Evolutionary conservation across 2,113 vertebrate genomes (phyloP).

Genomic region (Ceyx cyanopectus): DNA sequence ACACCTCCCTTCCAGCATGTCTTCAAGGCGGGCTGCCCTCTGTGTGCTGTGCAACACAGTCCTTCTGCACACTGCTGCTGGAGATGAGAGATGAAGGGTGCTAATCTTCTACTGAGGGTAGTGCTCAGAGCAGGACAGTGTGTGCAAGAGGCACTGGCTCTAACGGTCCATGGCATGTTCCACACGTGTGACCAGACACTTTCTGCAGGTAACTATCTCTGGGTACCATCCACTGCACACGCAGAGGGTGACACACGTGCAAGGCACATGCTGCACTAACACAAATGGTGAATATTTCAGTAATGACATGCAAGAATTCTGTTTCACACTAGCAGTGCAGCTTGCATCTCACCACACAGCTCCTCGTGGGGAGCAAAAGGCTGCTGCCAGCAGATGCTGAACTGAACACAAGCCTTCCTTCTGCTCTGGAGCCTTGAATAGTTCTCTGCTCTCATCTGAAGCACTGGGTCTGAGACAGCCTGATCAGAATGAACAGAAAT

Average conservation of each 20-base stretch:
- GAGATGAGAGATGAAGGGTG: background rate
- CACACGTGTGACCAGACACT: background rate
- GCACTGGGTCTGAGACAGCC: background rate
- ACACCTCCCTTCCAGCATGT: background rate
- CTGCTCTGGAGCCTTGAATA: background rate
- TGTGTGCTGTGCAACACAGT: rapidly evolving
- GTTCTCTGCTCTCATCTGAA: background rate
- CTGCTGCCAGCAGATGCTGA: background rate
- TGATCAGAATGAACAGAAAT: background rate
- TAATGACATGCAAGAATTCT: background rate
- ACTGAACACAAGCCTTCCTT: background rate
- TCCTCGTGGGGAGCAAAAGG: background rate
- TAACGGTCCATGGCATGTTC: background rate
- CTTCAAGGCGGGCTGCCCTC: background rate
- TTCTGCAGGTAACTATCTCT: background rate
- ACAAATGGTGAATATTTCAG: background rate
- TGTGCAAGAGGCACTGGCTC: rapidly evolving
- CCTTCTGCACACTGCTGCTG: background rate
- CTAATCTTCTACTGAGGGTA: background rate
- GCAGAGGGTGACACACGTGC: background rate
- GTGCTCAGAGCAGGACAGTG: background rate
- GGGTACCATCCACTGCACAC: background rate
- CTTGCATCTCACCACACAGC: background rate
- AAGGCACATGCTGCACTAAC: background rate
- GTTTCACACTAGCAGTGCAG: background rate